These are phyloP conservation scores for Marmota monax DNA, from an alignment of 2,113 vertebrate genomes.

Conservation along the genomic window DNA sequence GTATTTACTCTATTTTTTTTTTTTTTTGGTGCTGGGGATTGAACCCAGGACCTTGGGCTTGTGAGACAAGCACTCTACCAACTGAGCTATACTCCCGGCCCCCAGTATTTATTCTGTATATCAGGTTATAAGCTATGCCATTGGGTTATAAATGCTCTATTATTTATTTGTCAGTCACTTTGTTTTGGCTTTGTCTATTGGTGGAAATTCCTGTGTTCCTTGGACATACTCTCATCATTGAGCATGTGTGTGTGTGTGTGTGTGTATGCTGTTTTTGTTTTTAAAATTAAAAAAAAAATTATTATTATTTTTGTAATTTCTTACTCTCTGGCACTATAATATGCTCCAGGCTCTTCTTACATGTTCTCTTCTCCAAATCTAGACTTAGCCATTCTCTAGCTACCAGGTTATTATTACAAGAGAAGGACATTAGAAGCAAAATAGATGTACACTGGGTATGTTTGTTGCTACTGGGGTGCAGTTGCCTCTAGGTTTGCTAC, in stretches of 20 bases:
- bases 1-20: background rate
- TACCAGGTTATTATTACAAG: background rate
- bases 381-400: background rate
- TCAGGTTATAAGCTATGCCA: background rate
- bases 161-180: background rate
- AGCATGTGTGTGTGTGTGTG: too few relatives aligned
- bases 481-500: background rate
- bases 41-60: too few relatives aligned
- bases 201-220: background rate
- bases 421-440: background rate
- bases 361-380: background rate
- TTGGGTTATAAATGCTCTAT: background rate
- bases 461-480: background rate
- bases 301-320: background rate
- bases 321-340: background rate
- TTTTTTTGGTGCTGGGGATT: too few relatives aligned
- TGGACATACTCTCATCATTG: background rate
- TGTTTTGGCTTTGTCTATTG: background rate
- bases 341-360: background rate
- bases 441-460: background rate
- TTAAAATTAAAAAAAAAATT: background rate
- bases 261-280: too few relatives aligned
- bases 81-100: too few relatives aligned
- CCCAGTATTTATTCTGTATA: background rate
- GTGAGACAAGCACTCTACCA: too few relatives aligned